Base-by-base conservation (phyloP, 1,140 invertebrate genomes). In the Camponotus vicinus region DNA sequence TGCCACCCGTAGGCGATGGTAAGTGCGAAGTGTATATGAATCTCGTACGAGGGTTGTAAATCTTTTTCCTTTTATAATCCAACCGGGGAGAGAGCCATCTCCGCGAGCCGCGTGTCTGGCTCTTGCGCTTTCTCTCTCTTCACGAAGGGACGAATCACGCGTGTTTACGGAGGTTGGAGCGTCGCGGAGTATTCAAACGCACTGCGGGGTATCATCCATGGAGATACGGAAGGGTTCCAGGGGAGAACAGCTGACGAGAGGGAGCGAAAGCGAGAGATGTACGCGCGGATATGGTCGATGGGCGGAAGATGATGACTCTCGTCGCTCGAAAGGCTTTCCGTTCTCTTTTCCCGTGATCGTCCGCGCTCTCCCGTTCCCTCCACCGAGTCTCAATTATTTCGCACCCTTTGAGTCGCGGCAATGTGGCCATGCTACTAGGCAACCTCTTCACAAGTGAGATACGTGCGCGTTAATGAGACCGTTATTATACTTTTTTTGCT, bases 21-120 rank as follows among this genome's bases (percentile, higher is more conserved):
- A 92, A 86, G 91, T 92, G 90, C 90, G 88, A 92, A 92, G 89
- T 92, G 87, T 87, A 89, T 88, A 92, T 91, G 92, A 92, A 92
- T 92, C 90, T 91, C 91, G 90, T 91, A 92, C 86, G 87, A 91
- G 91, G 91, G 91, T 87, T 92, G 88, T 86, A 90, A 92, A 92
- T 92, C 92, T 92, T 90, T 90, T 75, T 88, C 69, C 88, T 90
- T 91, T 88, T 91, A 89, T 85, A 85, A 86, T 91, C 83, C 79
- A 67, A 42, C 61, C 42, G 61, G 32, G 37, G 76, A 67, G 76
- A 67, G 76, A 18, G 49, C 49, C 49, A 52, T 52, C 49, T 59
- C n/a, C 37, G 40, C 9, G 13, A 45, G 0, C 45, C 2, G 11
- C n/a, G 21, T 49, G 18, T 73, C 45, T 61, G 15, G 15, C 11